Evolutionary conservation across 2,888 invertebrate species (phyloP).

Genomic region (Drosophila buzzatii): DNA sequence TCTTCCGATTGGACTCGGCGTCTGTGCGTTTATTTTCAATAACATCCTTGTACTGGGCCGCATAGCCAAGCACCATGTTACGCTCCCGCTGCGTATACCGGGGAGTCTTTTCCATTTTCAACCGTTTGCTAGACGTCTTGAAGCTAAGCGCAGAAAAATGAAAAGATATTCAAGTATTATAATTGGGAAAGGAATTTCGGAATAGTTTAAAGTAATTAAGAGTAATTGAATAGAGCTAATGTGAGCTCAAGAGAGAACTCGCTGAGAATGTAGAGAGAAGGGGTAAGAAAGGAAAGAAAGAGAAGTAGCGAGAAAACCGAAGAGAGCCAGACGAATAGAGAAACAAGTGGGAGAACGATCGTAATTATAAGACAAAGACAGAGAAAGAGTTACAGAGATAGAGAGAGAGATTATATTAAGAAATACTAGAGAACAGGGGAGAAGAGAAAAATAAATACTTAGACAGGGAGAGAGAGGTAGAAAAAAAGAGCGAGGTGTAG

Average conservation of each 20-base stretch:
- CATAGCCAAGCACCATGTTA: conserved; percentile 85
- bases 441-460: too few relatives aligned
- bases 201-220: too few relatives aligned
- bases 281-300: not conserved
- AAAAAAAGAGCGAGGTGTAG: not conserved
- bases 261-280: not conserved
- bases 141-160: conserved; percentile 72
- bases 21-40: conserved; percentile 85
- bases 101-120: conserved; percentile 85
- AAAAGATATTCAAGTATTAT: not conserved
- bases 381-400: too few relatives aligned
- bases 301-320: too few relatives aligned
- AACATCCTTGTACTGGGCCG: conserved; percentile 84
- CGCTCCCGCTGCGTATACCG: conserved; percentile 85
- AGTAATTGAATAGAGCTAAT: too few relatives aligned
- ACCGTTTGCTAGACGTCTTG: conserved; percentile 84
- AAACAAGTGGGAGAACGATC: too few relatives aligned
- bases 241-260: not conserved
- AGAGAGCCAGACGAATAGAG: too few relatives aligned
- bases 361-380: too few relatives aligned
- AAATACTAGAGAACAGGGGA: too few relatives aligned
- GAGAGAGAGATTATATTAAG: too few relatives aligned
- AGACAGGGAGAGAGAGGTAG: not conserved
- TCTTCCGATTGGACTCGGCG: conserved; percentile 84
- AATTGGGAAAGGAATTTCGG: too few relatives aligned